These are phyloP conservation scores for Colletes gigas DNA, from an alignment of 1,140 invertebrate species.

Conservation along the genomic window DNA sequence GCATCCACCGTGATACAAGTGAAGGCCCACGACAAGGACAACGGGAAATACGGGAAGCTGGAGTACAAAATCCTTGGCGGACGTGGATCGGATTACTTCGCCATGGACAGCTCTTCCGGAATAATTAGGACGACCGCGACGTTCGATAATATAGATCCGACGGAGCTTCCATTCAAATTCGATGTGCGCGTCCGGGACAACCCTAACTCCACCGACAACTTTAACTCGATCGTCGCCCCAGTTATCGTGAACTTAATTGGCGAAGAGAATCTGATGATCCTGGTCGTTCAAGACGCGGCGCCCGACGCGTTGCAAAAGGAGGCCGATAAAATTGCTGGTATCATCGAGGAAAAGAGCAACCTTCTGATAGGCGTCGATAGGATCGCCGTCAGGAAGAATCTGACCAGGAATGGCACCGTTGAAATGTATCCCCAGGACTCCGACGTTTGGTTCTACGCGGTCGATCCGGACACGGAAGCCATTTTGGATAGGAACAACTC, in stretches of 20 bases:
- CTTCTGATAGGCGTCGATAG: conserved; percentile 90
- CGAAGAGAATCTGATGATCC: conserved; percentile 87
- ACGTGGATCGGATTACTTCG: conserved; percentile 86
- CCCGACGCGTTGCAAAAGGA: conserved; percentile 86
- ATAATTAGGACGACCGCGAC: conserved; percentile 87
- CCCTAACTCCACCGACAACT: conserved; percentile 83
- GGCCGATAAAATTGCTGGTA: conserved; percentile 84
- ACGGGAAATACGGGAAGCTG: conserved; percentile 89
- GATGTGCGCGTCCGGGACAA: conserved; percentile 89
- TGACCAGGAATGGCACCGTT: conserved; percentile 87
- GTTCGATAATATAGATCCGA: conserved; percentile 85
- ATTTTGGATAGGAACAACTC: conserved; percentile 88
- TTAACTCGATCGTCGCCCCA: conserved; percentile 84
- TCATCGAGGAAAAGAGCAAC: conserved; percentile 88
- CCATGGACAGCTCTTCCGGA: conserved; percentile 87
- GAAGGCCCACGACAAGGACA: conserved; percentile 91
- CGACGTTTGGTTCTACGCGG: conserved; percentile 92
- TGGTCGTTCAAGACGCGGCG: conserved; percentile 88
- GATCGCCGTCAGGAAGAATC: conserved; percentile 85
- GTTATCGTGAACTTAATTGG: conserved; percentile 88
- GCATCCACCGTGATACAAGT: conserved; percentile 89
- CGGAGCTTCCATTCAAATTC: conserved; percentile 87
- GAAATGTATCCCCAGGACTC: conserved; percentile 88
- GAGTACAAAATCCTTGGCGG: conserved; percentile 86
- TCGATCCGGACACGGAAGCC: conserved; percentile 89